Conservation (phyloP, 2,888 invertebrate species). For the Cantharis lateralis region DNA sequence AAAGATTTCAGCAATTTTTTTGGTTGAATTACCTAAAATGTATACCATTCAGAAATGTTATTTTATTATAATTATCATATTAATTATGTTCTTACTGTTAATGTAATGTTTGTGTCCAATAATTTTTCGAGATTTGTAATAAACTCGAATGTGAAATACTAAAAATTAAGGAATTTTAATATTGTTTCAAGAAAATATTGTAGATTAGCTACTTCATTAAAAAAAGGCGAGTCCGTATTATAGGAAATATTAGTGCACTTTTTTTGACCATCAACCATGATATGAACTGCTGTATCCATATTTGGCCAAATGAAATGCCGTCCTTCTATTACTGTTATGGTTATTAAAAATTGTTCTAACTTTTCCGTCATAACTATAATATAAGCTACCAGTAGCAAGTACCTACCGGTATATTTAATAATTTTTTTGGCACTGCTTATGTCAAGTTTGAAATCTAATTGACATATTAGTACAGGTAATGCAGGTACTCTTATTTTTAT, state of each 20-base stretch:
- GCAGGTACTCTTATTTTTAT: slow-evolving; percentile 10
- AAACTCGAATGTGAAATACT: slow-evolving; percentile 75
- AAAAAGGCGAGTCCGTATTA: slow-evolving; percentile 67
- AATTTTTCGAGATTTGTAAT: slow-evolving; percentile 62
- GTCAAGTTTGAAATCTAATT: background rate
- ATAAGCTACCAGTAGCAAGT: background rate
- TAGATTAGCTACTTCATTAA: slow-evolving; percentile 63
- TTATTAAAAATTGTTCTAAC: slow-evolving; percentile 61
- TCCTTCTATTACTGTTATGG: slow-evolving; percentile 70
- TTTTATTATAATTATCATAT: slow-evolving; percentile 4
- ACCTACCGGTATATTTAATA: background rate
- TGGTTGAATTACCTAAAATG: slow-evolving; percentile 48
- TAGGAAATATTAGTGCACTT: slow-evolving; percentile 63
- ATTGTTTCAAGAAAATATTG: background rate
- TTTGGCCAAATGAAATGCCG: slow-evolving; percentile 60
- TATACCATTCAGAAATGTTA: slow-evolving; percentile 37
- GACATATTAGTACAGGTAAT: background rate
- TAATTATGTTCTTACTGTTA: slow-evolving; percentile 58
- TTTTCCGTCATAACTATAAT: slow-evolving; percentile 23
- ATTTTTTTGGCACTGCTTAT: background rate
- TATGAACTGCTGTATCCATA: slow-evolving; percentile 65
- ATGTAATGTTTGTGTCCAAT: slow-evolving; percentile 61
- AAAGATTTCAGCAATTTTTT: slow-evolving; percentile 55
- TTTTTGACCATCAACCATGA: slow-evolving; percentile 65
- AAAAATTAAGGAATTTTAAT: slow-evolving; percentile 33